Conservation (phyloP, 2,888 invertebrate genomes). For the Himalopsyche anomala region DNA sequence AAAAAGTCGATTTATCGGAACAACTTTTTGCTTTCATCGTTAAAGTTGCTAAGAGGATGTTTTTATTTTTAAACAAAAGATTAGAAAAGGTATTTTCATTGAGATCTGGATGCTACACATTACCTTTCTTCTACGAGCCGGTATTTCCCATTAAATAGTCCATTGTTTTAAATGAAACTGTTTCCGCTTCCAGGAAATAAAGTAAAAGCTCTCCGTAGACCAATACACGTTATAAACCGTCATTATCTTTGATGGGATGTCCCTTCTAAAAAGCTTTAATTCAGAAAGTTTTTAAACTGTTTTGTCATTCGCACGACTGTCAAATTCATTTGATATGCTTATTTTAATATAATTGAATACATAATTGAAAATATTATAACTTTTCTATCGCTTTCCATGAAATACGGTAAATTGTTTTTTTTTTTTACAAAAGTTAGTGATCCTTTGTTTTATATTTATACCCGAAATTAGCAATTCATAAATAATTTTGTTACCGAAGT, state of each 20-base stretch:
- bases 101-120: conserved; percentile 9
- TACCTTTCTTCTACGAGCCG: conserved; percentile 23
- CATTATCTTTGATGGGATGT: conserved; percentile 31
- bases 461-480: too few species aligned
- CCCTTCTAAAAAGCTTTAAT: not conserved
- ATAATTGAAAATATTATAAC: too few species aligned
- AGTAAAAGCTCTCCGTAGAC: conserved; percentile 27
- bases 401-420: too few species aligned
- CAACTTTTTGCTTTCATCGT: not conserved
- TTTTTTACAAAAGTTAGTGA: too few species aligned
- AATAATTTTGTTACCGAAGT: too few species aligned
- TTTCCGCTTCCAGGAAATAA: conserved; percentile 34
- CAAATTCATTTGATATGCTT: too few species aligned
- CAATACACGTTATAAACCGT: conserved; percentile 36
- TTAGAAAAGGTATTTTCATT: conserved; percentile 40
- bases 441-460: too few species aligned
- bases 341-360: too few species aligned
- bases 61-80: conserved; percentile 29
- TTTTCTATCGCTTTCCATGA: too few species aligned
- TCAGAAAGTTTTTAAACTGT: not conserved
- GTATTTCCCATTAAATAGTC: conserved; percentile 34
- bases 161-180: conserved; percentile 36
- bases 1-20: too few species aligned
- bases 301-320: too few species aligned
- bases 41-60: not conserved